Base-by-base conservation (phyloP, 2,113 vertebrate genomes). In the Gambusia affinis region DNA sequence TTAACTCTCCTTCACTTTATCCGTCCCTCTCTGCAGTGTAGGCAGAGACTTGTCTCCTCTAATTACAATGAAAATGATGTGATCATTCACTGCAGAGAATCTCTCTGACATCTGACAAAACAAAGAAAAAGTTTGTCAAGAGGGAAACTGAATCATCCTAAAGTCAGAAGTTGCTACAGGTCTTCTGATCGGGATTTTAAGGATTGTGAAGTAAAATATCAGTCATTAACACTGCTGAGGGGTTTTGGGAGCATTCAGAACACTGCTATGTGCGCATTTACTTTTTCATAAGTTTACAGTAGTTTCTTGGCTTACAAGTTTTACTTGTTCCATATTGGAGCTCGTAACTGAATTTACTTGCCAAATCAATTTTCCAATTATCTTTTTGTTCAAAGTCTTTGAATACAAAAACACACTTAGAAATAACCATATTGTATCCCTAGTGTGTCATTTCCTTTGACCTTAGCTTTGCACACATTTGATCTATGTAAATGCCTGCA, bases 1-100 rank as follows among this genome's bases (percentile, higher is more conserved):
- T 35, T 67, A 67, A 71, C 79, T 80, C 69, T 75, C 67, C 75
- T 57, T 66, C 62, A 70, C 33, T 73, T 67, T 64, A 65, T 77
- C 72, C 75, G 64, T 39, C 79, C 80, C 79, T 47, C 79, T 75
- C 85, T 80, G 80, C 89, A 83, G 83, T 85, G 78, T 82, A 83
- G 81, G 83, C 87, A 82, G 80, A 69, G 86, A 73, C 83, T 85
- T 89, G 89, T 91, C 92, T 88, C 84, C 73, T 89, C 81, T 89
- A 75, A 89, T 91, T 90, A 89, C 72, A 71, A 22, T 81, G 84
- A 80, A 82, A 85, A 85, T 72, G 77, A 89, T 85, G 78, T 76
- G 83, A 90, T 90, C 86, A 81, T 83, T 91, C 83, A 76, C 80
- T 68, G 76, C 81, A 65, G 71, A 88, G 68, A 85, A 85, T 85